phyloP scores from a whole-genome alignment of 2,888 invertebrate genomes.

The Hirtodrosophila histrioides region DNA sequence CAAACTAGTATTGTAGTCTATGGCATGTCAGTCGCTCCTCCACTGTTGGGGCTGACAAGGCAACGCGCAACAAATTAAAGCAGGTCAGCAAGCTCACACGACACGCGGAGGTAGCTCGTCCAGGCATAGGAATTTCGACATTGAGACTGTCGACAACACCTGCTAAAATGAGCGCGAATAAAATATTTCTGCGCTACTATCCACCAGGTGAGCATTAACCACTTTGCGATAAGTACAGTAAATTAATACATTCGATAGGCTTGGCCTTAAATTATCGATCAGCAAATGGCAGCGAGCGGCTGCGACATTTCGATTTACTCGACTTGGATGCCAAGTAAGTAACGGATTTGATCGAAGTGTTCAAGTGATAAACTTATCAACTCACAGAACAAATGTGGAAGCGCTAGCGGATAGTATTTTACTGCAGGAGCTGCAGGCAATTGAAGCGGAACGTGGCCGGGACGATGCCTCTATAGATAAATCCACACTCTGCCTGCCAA shows the following conservation, averaged over 20 bases:
- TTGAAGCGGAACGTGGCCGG: constrained; percentile 24
- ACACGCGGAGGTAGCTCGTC: not conserved
- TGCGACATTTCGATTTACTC: constrained; percentile 88
- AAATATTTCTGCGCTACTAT: constrained; percentile 89
- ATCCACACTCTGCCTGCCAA: constrained; percentile 14
- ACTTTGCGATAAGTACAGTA: not conserved
- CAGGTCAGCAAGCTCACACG: constrained; percentile 70
- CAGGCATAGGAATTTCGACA: constrained; percentile 42
- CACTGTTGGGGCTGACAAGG: constrained; percentile 32
- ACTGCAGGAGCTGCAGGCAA: constrained; percentile 46
- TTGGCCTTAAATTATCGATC: constrained; percentile 88
- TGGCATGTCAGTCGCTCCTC: constrained; percentile 24
- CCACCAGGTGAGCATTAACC: constrained; percentile 87
- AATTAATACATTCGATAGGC: constrained; percentile 77
- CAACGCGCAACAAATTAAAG: constrained; percentile 67
- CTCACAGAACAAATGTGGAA: constrained; percentile 56
- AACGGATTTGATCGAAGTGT: not conserved
- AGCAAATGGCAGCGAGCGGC: constrained; percentile 86
- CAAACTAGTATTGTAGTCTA: constrained; percentile 52
- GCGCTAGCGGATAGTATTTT: constrained; percentile 64
- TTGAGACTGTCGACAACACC: constrained; percentile 25
- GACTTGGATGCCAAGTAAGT: constrained; percentile 87
- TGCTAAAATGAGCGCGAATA: constrained; percentile 87
- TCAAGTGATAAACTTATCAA: not conserved
- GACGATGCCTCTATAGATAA: not conserved